A percentile compares a stretch with the other conserved stretches of the same genome.
Evolutionary conservation across 1,140 invertebrate genomes (phyloP).

Genomic region (Achroia grisella): DNA sequence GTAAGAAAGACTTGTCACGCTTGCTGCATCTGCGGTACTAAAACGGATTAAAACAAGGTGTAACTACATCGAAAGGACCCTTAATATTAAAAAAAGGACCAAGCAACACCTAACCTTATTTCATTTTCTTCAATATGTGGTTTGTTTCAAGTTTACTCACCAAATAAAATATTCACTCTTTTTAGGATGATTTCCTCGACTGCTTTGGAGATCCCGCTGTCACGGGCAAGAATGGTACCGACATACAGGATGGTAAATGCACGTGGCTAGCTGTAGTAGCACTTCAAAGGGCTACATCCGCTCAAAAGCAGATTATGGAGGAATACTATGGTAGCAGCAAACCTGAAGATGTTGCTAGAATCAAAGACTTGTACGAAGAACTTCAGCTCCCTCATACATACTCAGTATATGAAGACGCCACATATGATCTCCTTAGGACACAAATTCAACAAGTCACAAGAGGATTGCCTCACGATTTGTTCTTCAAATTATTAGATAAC

Average conservation of each 20-base stretch:
- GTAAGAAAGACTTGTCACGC: no score
- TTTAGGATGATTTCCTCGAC: constrained; percentile 95
- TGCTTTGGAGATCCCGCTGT: constrained; percentile 90
- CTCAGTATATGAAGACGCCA: constrained; percentile 89
- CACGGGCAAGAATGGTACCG: constrained; percentile 93
- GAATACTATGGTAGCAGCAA: constrained; percentile 87
- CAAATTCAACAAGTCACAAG: constrained; percentile 90
- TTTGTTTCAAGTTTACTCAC: no score
- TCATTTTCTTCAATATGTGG: no score
- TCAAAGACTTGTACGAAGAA: constrained; percentile 88
- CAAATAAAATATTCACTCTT: constrained; percentile 5
- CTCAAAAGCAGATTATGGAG: constrained; percentile 85
- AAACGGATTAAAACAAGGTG: no score
- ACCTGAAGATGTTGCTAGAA: constrained; percentile 78
- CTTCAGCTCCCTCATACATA: constrained; percentile 85
- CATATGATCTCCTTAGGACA: constrained; percentile 85
- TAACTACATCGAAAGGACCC: no score
- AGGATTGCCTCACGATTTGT: constrained; percentile 87
- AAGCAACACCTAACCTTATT: no score
- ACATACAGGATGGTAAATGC: constrained; percentile 97
- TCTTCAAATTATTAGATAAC: constrained; percentile 87
- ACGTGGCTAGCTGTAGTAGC: constrained; percentile 95
- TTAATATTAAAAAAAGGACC: no score
- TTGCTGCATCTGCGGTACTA: no score
- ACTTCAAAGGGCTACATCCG: constrained; percentile 82